Conservation (phyloP, 2,797 vertebrate species). For the Scomberomorus guttatus region DNA sequence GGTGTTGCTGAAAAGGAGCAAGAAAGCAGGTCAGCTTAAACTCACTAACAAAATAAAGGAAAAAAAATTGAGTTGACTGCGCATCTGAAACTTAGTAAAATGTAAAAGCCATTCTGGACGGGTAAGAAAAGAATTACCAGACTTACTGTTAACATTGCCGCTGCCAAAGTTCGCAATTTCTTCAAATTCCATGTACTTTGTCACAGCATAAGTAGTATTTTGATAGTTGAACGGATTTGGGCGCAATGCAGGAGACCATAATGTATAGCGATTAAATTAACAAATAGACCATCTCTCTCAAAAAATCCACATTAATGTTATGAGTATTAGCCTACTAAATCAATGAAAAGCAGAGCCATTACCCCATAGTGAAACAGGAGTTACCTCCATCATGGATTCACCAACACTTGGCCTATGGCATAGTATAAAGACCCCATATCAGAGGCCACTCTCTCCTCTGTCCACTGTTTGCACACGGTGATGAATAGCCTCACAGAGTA, state of each 20-base stretch:
- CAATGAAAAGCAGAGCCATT: conserved; percentile 38
- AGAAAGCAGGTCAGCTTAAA: background rate
- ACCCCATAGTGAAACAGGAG: conserved; percentile 52
- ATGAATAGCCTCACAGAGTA: conserved; percentile 63
- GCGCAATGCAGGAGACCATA: conserved; percentile 1
- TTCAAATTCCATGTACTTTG: conserved; percentile 1
- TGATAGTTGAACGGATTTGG: conserved; percentile 7
- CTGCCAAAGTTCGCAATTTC: background rate
- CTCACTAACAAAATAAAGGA: background rate
- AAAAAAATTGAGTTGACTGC: no score
- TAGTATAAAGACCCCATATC: conserved; percentile 55
- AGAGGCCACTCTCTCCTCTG: conserved; percentile 43
- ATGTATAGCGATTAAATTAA: conserved; percentile 8
- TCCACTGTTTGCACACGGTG: conserved; percentile 56
- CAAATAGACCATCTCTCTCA: background rate
- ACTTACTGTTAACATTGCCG: background rate
- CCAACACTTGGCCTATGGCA: conserved; percentile 59
- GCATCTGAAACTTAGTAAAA: no score
- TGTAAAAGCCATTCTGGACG: background rate
- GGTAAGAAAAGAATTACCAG: background rate
- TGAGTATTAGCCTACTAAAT: conserved; percentile 1
- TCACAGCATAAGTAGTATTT: conserved; percentile 23
- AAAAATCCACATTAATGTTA: conserved; percentile 21
- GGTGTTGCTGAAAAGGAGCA: background rate
- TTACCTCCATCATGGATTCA: conserved; percentile 78